phyloP scores from a whole-genome alignment of 2,797 vertebrate species.

The Sebastes matsubarae region DNA sequence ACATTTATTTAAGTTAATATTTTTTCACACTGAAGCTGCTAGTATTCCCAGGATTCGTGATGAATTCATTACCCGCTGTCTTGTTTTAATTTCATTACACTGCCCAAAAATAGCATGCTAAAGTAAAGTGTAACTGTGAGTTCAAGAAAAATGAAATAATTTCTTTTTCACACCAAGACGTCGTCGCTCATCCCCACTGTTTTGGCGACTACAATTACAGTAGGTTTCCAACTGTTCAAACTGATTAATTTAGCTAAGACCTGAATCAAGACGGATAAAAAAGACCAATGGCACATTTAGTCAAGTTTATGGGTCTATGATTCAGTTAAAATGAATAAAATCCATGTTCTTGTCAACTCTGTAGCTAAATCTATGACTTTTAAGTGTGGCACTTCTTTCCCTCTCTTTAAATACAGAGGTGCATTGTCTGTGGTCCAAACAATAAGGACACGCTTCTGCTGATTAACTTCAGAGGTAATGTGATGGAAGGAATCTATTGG shows the following conservation, averaged over 20 bases:
- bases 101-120: not conserved
- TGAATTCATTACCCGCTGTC: not conserved
- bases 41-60: not conserved
- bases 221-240: constrained; percentile 12
- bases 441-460: constrained; percentile 12
- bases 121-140: not conserved
- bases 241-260: not conserved
- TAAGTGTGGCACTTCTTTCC: not conserved
- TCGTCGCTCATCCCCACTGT: not conserved
- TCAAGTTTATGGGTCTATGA: not conserved
- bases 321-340: not conserved
- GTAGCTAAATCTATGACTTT: not conserved
- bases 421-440: constrained; percentile 3
- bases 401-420: not conserved
- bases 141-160: not conserved
- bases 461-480: constrained; percentile 39
- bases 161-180: not conserved
- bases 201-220: not conserved
- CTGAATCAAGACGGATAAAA: not conserved
- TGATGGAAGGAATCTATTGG: constrained; percentile 37
- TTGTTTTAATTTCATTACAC: not conserved
- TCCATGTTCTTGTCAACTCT: not conserved
- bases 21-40: not conserved
- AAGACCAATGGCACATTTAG: not conserved
- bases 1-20: not conserved